Evolutionary conservation across 2,113 vertebrate species (phyloP), one percentile per base, ranked within the genome.

Genomic region (Perca fluviatilis): DNA sequence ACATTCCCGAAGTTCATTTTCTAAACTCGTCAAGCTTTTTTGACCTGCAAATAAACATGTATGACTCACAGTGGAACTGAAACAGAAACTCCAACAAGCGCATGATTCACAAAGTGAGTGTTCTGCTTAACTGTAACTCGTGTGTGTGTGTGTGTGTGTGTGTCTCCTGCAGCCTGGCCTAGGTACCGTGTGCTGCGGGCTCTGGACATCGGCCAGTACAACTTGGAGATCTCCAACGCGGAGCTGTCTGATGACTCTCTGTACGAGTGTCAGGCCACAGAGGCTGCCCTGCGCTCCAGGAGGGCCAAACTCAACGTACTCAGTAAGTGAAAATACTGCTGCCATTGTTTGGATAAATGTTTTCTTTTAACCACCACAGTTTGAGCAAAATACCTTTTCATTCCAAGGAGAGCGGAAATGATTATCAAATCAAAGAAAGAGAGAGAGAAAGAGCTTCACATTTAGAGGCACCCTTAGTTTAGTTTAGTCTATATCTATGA

Each of bases 261-360:
- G 25, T 99, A 98, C 0, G 98, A 99, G 94, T 99, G 98, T 93
- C 98, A 99, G 91, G 98, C 98, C 86, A 99, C 98, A 0, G 98
- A 99, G 92, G 97, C 97, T 0, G 98, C 98, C 5, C 95, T 99
- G 82, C 96, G 98, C 18, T 99, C 98, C 16, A 95, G 97, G 71
- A 91, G 96, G 5, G 98, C 98, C 70, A 96, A 95, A 65, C 96
- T 99, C 92, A 99, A 97, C 0, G 97, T 99, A 14, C 97, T 99
- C 83, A 97, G 98, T 99, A 93, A 97, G 96, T 87, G n/a, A 4
- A 67, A 21, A 30, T 49, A 23, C 46, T 46, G 5, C 0, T 9
- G 16, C 30, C 40, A n/a, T 33, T 51, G 56, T 46, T 53, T 43
- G 12, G 69, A 21, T 58, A 6, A 5, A 7, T 36, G 25, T 58